Evolutionary conservation across 2,113 vertebrate species (phyloP), one percentile per base, ranked within the genome.

Genomic region (Hucho hucho): DNA sequence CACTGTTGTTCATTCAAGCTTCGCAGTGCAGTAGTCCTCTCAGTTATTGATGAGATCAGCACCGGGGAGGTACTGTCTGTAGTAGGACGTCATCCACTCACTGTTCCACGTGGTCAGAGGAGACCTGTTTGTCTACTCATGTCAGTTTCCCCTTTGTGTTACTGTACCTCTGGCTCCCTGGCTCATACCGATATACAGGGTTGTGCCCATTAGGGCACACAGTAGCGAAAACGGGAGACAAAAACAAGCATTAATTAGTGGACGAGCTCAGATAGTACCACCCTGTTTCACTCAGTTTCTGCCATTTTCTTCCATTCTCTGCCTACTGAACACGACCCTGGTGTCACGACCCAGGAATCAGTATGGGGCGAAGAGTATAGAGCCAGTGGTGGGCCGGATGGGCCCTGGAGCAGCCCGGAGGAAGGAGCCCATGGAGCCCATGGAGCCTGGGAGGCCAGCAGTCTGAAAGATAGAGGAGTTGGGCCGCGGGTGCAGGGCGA

Each of bases 361-460:
- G 89, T 99, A 98, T 0, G 97, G 97, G 4, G 96, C 83, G 75
- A 98, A 98, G 73, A 98, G 95, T 75, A 98, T 95, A 7, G 97
- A 97, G 61, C 95, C 91, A 0, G 94, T 94, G 0, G 95, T 93
- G 0, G 95, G 89, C 24, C 96, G 94, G 66, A 99, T 95, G 74
- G 97, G 96, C 68, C 97, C 96, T 0, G 96, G 96, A 32, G 95
- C 95, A 0, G 96, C 93, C 80, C 95, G 92, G 77, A 98, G 92
- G 75, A 98, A 95, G 47, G 96, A 94, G 1, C 95, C 92, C 0
- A 49, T 49, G 47, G 47, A 49, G 32, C 32, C 7, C 37, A 37
- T 37, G 6, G 37, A 43, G 49, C 49, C 49, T 18, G 94, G 89
- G 24, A 95, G 89, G 6, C 92, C 89, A 0, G 94, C 77, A 0